A percentile compares a stretch with the other conserved stretches of the same genome.
These are phyloP conservation scores for Trypoxylon attenuatum DNA, from an alignment of 2,888 invertebrate genomes.

Conservation along the genomic window DNA sequence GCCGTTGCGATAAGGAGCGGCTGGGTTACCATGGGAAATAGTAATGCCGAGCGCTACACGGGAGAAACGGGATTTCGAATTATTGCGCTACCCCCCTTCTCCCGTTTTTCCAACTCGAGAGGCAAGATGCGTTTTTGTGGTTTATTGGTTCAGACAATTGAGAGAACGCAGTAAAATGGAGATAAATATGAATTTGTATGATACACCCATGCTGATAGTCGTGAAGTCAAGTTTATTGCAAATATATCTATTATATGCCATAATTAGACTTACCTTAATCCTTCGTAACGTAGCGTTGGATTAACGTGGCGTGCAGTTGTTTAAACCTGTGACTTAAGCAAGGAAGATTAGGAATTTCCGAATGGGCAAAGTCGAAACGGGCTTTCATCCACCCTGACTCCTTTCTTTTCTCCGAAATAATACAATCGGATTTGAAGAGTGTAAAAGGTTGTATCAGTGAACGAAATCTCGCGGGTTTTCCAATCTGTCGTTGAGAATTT, in stretches of 20 bases:
- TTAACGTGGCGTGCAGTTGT: too few relatives aligned
- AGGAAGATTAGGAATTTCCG: slow-evolving; percentile 14
- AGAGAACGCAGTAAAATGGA: too few relatives aligned
- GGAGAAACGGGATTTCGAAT: slow-evolving; percentile 12
- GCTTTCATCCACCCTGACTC: slow-evolving; percentile 7
- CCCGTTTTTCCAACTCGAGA: neutral
- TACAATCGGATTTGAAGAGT: slow-evolving; percentile 66
- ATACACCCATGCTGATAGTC: neutral
- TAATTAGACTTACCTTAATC: too few relatives aligned
- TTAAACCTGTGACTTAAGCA: too few relatives aligned
- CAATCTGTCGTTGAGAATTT: slow-evolving; percentile 55
- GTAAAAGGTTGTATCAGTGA: slow-evolving; percentile 63
- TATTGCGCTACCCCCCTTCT: neutral
- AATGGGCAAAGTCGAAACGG: neutral
- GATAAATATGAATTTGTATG: too few relatives aligned
- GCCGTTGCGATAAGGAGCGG: slow-evolving; percentile 36
- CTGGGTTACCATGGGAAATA: slow-evolving; percentile 39
- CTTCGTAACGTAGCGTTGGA: too few relatives aligned
- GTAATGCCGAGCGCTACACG: slow-evolving; percentile 8
- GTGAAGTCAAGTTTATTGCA: neutral
- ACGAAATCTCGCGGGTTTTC: slow-evolving; percentile 56
- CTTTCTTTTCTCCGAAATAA: slow-evolving; percentile 25
- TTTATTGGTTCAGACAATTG: too few relatives aligned
- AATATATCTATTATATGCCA: too few relatives aligned
- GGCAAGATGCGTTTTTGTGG: neutral